Evolutionary conservation across 2,113 vertebrate species (phyloP).

Genomic region (Syngnathoides biaculeatus): DNA sequence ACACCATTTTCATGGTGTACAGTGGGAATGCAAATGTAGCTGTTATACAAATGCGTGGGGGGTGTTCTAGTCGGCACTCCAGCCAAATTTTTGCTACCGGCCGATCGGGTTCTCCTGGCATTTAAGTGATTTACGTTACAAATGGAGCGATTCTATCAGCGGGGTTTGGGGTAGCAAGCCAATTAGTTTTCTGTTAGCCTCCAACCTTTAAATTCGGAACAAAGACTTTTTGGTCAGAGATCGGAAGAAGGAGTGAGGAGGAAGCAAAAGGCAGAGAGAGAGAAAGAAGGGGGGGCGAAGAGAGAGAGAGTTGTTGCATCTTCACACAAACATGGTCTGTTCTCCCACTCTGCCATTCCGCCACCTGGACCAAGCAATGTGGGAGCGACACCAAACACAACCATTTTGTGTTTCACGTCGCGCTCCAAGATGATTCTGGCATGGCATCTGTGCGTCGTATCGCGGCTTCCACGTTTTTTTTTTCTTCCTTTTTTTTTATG

Average conservation of each 20-base stretch:
- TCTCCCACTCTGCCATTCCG: slow-evolving; percentile 72
- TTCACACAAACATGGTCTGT: slow-evolving; percentile 70
- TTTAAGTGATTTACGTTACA: neutral
- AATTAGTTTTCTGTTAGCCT: slow-evolving; percentile 67
- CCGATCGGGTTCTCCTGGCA: neutral
- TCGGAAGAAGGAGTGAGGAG: slow-evolving; percentile 39
- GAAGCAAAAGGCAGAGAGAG: neutral
- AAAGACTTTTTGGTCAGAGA: slow-evolving; percentile 53
- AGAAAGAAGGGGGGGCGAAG: slow-evolving; percentile 55
- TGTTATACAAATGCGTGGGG: neutral
- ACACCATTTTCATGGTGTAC: no score
- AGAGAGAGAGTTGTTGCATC: slow-evolving; percentile 65
- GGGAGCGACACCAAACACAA: slow-evolving; percentile 63
- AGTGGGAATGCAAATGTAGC: no score
- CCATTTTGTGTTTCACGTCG: slow-evolving; percentile 60
- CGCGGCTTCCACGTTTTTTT: slow-evolving; percentile 47
- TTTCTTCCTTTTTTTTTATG: neutral
- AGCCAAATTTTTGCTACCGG: neutral
- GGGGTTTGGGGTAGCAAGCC: slow-evolving; percentile 56
- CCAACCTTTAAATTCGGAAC: slow-evolving; percentile 67
- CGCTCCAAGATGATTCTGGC: slow-evolving; percentile 1
- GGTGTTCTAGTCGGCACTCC: neutral
- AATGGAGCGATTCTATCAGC: neutral
- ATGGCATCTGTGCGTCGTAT: slow-evolving; percentile 16
- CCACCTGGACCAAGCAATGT: slow-evolving; percentile 69